A percentile compares a stretch with the other conserved stretches of the same genome.
Evolutionary conservation across 2,797 vertebrate species (phyloP).

Genomic region (Myiotriccus ornatus): DNA sequence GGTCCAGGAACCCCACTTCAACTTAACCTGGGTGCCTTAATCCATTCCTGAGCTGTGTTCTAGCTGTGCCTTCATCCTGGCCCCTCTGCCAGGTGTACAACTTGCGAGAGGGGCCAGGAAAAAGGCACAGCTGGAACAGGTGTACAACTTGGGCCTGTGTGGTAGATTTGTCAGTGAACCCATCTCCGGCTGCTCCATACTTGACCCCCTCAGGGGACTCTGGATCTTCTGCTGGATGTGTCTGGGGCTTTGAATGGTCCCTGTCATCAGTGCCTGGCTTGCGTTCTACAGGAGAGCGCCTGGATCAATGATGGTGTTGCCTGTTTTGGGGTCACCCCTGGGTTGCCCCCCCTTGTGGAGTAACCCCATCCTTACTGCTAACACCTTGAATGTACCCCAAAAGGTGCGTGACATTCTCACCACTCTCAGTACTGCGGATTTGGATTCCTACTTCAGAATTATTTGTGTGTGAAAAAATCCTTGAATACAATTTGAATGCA

Average conservation of each 20-base stretch:
- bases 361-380: background rate
- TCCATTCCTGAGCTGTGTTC: background rate
- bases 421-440: background rate
- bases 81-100: background rate
- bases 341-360: rapidly evolving
- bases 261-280: background rate
- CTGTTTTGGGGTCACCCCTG: background rate
- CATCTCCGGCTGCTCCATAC: background rate
- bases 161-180: background rate
- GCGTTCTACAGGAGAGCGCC: rapidly evolving
- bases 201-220: background rate
- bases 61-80: background rate
- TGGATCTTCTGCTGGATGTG: background rate
- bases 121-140: too few relatives aligned
- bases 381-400: background rate
- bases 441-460: background rate
- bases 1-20: background rate
- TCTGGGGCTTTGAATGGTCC: rapidly evolving
- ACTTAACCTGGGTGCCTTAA: background rate
- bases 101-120: background rate
- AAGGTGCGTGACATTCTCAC: background rate
- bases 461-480: background rate
- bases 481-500: background rate
- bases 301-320: background rate
- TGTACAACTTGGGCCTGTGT: background rate